Conservation (phyloP, 2,113 vertebrate genomes). For the Micronycteris hirsuta region DNA sequence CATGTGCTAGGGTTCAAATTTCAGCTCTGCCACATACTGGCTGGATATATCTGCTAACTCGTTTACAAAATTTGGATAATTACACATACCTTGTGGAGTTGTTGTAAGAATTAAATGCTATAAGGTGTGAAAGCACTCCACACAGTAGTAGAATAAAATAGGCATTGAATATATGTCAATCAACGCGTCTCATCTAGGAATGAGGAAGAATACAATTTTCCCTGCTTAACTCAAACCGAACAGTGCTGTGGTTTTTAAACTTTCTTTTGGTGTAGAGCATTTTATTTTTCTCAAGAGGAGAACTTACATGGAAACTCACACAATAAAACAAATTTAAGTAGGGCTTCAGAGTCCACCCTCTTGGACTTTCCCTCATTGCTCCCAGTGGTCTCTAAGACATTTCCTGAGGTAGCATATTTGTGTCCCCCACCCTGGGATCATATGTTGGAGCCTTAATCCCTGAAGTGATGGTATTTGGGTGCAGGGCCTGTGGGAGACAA, state of each 20-base stretch:
- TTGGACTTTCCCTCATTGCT: neutral
- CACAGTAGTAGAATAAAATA: neutral
- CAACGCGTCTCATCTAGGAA: neutral
- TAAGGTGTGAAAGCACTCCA: neutral
- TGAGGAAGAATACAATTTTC: neutral
- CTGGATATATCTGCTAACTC: neutral
- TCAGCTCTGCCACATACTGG: neutral
- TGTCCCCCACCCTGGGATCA: neutral
- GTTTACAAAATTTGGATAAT: neutral
- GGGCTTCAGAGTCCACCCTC: neutral
- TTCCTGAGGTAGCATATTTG: neutral
- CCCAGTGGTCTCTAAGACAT: neutral
- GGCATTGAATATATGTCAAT: neutral
- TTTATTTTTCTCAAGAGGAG: neutral
- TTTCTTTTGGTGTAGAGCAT: neutral
- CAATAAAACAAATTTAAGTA: neutral
- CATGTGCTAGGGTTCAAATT: neutral
- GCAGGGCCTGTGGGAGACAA: neutral
- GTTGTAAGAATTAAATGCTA: neutral
- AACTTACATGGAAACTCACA: neutral
- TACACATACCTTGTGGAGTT: neutral
- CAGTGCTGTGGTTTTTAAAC: neutral
- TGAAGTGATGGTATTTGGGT: neutral
- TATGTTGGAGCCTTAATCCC: neutral
- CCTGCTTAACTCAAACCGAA: conserved; percentile 1